Evolutionary conservation across 2,113 vertebrate genomes (phyloP).

Genomic region (Sceloporus tristichus): DNA sequence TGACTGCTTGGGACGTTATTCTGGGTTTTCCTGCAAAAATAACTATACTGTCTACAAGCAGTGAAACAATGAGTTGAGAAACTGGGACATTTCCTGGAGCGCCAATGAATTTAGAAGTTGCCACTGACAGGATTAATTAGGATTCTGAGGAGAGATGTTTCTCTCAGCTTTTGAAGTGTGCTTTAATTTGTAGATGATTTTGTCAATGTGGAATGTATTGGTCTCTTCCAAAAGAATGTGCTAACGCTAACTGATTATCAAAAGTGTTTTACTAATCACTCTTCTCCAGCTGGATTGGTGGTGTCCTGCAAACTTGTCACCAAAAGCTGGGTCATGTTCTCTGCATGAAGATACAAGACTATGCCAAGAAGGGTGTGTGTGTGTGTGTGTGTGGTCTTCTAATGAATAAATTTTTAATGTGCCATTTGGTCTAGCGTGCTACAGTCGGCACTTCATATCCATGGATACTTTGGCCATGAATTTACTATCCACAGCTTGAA

Average conservation of each 20-base stretch:
- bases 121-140: slow-evolving; percentile 12
- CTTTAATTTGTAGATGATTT: neutral
- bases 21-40: neutral
- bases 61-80: neutral
- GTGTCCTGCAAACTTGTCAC: neutral
- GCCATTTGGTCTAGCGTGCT: too few relatives aligned
- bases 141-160: neutral
- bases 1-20: neutral
- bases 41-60: neutral
- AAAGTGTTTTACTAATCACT: neutral
- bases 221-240: neutral
- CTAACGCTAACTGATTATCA: slow-evolving; percentile 1
- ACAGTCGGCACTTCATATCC: too few relatives aligned
- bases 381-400: neutral
- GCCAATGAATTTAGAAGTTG: neutral
- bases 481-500: too few relatives aligned
- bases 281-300: neutral
- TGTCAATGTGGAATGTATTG: neutral
- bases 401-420: neutral
- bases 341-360: neutral
- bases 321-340: neutral
- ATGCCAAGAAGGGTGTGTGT: neutral
- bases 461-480: too few relatives aligned
- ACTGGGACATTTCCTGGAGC: neutral
- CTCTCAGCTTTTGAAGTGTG: slow-evolving; percentile 3